Evolutionary conservation across 2,113 vertebrate genomes (phyloP).

Genomic region (Phyllostomus hastatus): DNA sequence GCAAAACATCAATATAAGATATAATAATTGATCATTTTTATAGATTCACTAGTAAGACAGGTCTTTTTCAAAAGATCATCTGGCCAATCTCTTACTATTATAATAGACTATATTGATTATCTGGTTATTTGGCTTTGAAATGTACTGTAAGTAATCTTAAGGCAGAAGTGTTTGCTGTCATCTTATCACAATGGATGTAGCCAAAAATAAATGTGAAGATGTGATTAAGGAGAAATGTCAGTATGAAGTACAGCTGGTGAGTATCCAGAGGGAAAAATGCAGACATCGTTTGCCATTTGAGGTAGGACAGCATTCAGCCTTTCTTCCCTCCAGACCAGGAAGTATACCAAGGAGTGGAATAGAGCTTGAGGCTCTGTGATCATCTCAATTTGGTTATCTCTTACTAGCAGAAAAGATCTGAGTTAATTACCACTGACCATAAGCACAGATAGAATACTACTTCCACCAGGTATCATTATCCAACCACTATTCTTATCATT

Average conservation of each 20-base stretch:
- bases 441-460: constrained; percentile 3
- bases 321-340: constrained; percentile 38
- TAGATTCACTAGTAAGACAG: not conserved
- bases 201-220: constrained; percentile 65
- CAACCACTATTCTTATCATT: not conserved
- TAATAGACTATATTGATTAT: constrained; percentile 43
- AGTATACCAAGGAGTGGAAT: not conserved
- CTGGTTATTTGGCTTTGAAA: constrained; percentile 37
- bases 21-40: constrained; percentile 46
- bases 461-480: not conserved
- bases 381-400: constrained; percentile 24
- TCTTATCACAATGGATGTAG: constrained; percentile 66
- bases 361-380: constrained; percentile 40
- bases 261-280: constrained; percentile 57
- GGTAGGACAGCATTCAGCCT: constrained; percentile 61
- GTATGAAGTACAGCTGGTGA: constrained; percentile 71
- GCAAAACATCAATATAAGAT: constrained; percentile 42
- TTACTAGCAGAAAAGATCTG: not conserved
- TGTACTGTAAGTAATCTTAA: constrained; percentile 41
- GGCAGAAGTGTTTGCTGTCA: constrained; percentile 49
- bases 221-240: constrained; percentile 66
- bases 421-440: constrained; percentile 4
- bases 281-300: constrained; percentile 60
- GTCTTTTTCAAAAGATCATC: constrained; percentile 56
- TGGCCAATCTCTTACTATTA: constrained; percentile 33